Conservation (phyloP, 2,113 vertebrate genomes). For the Glaucomys volans region DNA sequence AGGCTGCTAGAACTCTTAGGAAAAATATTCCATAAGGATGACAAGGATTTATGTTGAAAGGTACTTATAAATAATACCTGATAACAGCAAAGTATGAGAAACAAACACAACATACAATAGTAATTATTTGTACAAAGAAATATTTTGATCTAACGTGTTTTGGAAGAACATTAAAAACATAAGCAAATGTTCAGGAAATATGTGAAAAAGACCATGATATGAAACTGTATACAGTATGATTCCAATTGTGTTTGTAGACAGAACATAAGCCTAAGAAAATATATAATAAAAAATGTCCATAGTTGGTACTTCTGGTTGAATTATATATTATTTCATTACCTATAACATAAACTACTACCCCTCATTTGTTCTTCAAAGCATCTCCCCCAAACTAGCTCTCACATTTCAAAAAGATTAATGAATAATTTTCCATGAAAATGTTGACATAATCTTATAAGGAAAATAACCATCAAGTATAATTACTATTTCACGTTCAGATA, state of each 20-base stretch:
- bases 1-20: not conserved
- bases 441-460: not conserved
- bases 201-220: not conserved
- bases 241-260: not conserved
- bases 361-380: not conserved
- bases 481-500: not conserved
- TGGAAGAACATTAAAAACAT: not conserved
- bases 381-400: not conserved
- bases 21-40: not conserved
- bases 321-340: not conserved
- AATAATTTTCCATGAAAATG: slow-evolving; percentile 23
- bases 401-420: slow-evolving; percentile 32
- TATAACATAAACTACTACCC: not conserved
- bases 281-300: not conserved
- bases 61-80: not conserved
- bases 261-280: not conserved
- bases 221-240: not conserved
- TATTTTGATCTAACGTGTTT: not conserved
- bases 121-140: not conserved
- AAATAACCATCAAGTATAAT: not conserved
- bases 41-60: not conserved
- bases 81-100: not conserved
- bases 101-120: not conserved
- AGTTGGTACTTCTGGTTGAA: not conserved
- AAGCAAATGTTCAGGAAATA: not conserved